Conservation (phyloP, 2,888 invertebrate species). For the Muscina levida region DNA sequence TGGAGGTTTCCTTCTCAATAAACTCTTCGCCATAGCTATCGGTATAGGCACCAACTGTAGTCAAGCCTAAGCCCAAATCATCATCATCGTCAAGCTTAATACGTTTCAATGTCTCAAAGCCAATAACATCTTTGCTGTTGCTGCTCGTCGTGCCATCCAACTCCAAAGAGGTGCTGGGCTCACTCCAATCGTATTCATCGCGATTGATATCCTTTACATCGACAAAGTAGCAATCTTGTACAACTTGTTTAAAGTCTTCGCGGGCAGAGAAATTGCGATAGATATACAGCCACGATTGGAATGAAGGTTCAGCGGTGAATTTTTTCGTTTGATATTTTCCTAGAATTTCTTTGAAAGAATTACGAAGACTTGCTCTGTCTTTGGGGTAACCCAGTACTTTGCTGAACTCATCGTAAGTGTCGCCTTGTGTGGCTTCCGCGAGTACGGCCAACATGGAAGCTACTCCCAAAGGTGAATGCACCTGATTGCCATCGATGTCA, state of each 20-base stretch:
- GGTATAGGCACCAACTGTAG: constrained; percentile 49
- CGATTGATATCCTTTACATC: constrained; percentile 82
- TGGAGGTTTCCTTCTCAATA: constrained; percentile 76
- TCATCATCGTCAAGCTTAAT: constrained; percentile 72
- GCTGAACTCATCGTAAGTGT: constrained; percentile 82
- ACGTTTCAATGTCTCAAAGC: constrained; percentile 79
- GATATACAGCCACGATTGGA: constrained; percentile 85
- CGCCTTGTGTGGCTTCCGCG: constrained; percentile 83
- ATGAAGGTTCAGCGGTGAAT: constrained; percentile 80
- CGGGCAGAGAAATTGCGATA: constrained; percentile 84
- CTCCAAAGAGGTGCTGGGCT: constrained; percentile 71
- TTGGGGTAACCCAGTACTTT: constrained; percentile 82
- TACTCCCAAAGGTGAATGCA: constrained; percentile 85
- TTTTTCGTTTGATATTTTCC: constrained; percentile 72
- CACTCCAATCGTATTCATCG: constrained; percentile 74
- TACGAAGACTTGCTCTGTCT: constrained; percentile 76
- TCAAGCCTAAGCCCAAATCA: constrained; percentile 44
- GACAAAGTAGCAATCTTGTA: constrained; percentile 83
- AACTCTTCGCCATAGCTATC: constrained; percentile 73
- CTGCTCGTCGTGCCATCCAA: constrained; percentile 67
- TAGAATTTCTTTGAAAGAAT: constrained; percentile 72
- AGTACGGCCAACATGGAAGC: constrained; percentile 84
- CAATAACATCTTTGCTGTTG: constrained; percentile 79
- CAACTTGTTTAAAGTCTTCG: constrained; percentile 82
- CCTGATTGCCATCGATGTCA: constrained; percentile 81